Evolutionary conservation across 2,888 invertebrate genomes (phyloP).

Genomic region (Drosophila seclusa): DNA sequence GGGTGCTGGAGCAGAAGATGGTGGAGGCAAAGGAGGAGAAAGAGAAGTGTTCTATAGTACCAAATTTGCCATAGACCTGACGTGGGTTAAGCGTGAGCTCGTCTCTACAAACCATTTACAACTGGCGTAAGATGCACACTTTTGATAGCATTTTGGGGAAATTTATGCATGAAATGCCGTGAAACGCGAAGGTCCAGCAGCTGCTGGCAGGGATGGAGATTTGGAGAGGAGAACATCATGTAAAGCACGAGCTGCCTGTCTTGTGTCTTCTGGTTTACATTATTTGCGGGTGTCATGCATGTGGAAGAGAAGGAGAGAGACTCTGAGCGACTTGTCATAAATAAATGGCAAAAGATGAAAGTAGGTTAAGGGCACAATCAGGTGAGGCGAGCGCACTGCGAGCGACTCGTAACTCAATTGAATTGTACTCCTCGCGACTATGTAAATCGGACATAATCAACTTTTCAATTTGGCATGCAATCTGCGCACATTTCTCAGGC

Average conservation of each 20-base stretch:
- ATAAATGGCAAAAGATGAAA: constrained; percentile 54
- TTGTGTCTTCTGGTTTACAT: constrained; percentile 48
- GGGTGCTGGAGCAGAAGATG: background rate
- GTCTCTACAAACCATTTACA: constrained; percentile 55
- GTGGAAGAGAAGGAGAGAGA: constrained; percentile 17
- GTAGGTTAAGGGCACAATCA: constrained; percentile 70
- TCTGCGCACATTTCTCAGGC: constrained; percentile 58
- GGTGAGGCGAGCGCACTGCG: constrained; percentile 19
- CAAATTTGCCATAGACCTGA: constrained; percentile 40
- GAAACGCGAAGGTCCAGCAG: constrained; percentile 20
- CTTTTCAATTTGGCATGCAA: constrained; percentile 72
- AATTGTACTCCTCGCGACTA: constrained; percentile 57
- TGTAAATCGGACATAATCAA: constrained; percentile 77
- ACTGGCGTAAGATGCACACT: constrained; percentile 70
- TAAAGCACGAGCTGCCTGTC: constrained; percentile 71
- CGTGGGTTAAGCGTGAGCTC: constrained; percentile 57
- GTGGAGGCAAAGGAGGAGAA: background rate
- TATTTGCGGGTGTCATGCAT: constrained; percentile 70
- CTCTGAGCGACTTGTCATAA: constrained; percentile 58
- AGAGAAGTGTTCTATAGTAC: constrained; percentile 11
- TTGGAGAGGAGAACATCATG: constrained; percentile 69
- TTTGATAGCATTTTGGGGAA: constrained; percentile 64
- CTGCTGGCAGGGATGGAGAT: constrained; percentile 17
- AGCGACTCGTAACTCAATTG: constrained; percentile 57
- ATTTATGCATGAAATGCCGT: constrained; percentile 58